A percentile compares a stretch with the other conserved stretches of the same genome.
Conservation (phyloP, 2,113 vertebrate species). For the Podiceps cristatus region DNA sequence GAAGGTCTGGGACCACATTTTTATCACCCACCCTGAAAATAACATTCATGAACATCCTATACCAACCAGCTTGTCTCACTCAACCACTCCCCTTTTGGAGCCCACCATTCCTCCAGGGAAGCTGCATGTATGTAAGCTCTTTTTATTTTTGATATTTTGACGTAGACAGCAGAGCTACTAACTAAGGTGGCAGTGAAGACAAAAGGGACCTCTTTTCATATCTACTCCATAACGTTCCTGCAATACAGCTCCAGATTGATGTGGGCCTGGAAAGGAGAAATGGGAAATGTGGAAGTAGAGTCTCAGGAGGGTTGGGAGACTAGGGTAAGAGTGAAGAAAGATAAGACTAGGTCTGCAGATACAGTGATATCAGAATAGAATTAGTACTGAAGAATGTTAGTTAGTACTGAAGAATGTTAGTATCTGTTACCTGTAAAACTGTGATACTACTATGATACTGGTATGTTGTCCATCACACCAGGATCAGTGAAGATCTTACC, state of each 20-base stretch:
- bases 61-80: neutral
- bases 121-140: fast-evolving
- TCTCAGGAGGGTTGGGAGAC: neutral
- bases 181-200: neutral
- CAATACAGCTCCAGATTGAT: neutral
- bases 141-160: neutral
- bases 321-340: neutral
- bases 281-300: neutral
- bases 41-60: neutral
- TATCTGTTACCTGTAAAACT: neutral
- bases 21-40: neutral
- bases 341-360: neutral
- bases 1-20: neutral
- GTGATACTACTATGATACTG: neutral
- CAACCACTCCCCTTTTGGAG: neutral
- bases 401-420: neutral
- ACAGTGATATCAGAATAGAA: neutral
- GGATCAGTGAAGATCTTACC: neutral
- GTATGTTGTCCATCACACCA: neutral
- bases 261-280: neutral
- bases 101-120: neutral
- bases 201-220: neutral
- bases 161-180: neutral
- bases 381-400: neutral
- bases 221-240: neutral